Evolutionary conservation across 30 jellyfish, hydroid and myxozoan genomes (phyloP), one percentile per base, ranked within the genome.

Genomic region (Turritopsis rubra): DNA sequence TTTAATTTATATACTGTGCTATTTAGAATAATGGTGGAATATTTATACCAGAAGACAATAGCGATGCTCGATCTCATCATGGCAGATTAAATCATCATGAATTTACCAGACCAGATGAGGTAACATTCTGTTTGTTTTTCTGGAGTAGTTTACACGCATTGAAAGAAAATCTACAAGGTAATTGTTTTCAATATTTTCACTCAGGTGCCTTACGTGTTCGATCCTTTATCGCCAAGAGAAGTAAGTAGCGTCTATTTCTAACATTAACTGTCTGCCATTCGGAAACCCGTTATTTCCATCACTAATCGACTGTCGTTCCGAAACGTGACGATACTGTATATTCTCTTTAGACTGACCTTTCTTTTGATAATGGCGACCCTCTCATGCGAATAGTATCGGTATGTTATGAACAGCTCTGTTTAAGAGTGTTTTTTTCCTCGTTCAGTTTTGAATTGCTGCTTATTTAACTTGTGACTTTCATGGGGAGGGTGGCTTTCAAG

Each of bases 11-110:
- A 19, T n/a, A 22, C 28, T 68, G 8, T 75, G 21, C 41, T 72
- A 66, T 81, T 75, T 75, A 26, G 20, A 66, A 90, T 89, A 95
- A 95, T 31, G 97, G 86, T 73, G 97, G 97, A 7, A 91, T 83
- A 27, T 90, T 90, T 75, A 90, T 90, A 8, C 97, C 97, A 1
- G 97, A 90, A 60, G 93, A 82, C 23, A 80, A 79, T 54, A 75
- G 75, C 21, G 77, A 24, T 52, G 81, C 19, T 26, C 18, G 17
- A 13, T 82, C 52, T 17, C 31, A 21, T 41, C 13, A 41, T 41
- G 60, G 60, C 5, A 78, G 85, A n/a, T 1, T n/a, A 88, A 79
- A 52, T 79, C 88, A 8, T 86, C 90, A 31, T 88, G 96, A 65
- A 24, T 88, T 52, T 65, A 81, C 80, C 84, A 79, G 25, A 83